Conservation (phyloP, 1,140 invertebrate species). For the Pemphigus obesinymphae region DNA sequence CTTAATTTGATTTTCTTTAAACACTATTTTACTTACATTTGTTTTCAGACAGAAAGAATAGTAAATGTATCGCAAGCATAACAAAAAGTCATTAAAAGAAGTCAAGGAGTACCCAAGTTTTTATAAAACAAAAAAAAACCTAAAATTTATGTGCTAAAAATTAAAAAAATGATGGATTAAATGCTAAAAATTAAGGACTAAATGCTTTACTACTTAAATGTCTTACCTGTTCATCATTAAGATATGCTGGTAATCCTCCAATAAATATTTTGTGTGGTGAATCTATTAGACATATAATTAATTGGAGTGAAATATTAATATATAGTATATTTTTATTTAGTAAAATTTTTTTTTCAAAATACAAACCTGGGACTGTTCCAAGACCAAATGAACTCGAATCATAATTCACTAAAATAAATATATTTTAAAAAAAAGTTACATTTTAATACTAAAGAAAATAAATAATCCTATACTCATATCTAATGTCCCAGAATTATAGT, state of each 20-base stretch:
- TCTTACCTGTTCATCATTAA: conserved; percentile 98
- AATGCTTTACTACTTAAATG: conserved; percentile 3
- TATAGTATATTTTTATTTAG: no score
- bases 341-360: no score
- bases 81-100: conserved; percentile 32
- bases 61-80: conserved; percentile 37
- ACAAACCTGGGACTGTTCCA: conserved; percentile 34
- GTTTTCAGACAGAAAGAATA: conserved; percentile 40
- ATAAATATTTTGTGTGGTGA: conserved; percentile 99
- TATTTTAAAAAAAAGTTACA: background rate
- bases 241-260: conserved; percentile 96
- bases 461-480: conserved; percentile 45
- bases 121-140: conserved; percentile 18
- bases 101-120: conserved; percentile 29
- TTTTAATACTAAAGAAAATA: background rate
- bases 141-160: conserved; percentile 31
- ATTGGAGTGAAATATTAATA: no score
- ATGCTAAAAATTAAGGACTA: conserved; percentile 18
- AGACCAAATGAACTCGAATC: conserved; percentile 38
- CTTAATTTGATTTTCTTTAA: conserved; percentile 21
- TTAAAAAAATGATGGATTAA: conserved; percentile 24
- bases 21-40: conserved; percentile 37
- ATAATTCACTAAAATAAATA: conserved; percentile 33
- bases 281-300: no score
- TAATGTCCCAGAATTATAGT: conserved; percentile 62